Evolutionary conservation across 1,140 invertebrate genomes (phyloP).

Genomic region (Drosophila asahinai): DNA sequence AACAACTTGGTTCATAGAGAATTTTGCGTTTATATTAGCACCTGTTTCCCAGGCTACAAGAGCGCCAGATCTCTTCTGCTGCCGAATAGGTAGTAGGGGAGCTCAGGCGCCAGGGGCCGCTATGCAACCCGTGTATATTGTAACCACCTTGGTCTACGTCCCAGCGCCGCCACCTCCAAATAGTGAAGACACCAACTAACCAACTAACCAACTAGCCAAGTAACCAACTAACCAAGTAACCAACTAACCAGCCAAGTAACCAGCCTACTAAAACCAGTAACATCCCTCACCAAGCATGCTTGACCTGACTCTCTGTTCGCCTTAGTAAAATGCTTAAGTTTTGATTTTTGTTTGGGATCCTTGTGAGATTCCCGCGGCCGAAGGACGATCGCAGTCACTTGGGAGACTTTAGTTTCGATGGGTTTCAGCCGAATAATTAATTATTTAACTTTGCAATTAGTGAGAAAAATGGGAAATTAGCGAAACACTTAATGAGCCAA

Average conservation of each 20-base stretch:
- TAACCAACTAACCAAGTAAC: conserved; percentile 24
- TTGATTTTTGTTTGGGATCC: conserved; percentile 37
- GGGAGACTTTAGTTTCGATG: no score
- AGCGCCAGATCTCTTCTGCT: conserved; percentile 48
- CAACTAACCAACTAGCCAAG: conserved; percentile 11
- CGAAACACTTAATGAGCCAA: conserved; percentile 69
- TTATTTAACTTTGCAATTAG: conserved; percentile 34
- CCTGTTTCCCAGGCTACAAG: conserved; percentile 66
- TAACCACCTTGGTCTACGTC: conserved; percentile 60
- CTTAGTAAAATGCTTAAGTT: conserved; percentile 48
- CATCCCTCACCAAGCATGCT: conserved; percentile 46
- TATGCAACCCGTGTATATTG: conserved; percentile 46
- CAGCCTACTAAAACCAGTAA: conserved; percentile 24
- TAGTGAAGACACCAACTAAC: conserved; percentile 41
- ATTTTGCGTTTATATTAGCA: conserved; percentile 82
- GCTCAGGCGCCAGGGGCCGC: conserved; percentile 25
- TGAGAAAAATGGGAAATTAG: conserved; percentile 37
- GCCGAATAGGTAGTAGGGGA: conserved; percentile 15
- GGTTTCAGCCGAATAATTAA: conserved; percentile 58
- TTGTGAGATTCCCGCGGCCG: conserved; percentile 33
- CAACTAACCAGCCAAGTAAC: conserved; percentile 17
- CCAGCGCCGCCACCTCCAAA: conserved; percentile 65
- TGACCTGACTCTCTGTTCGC: conserved; percentile 38
- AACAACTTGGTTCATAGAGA: conserved; percentile 80
- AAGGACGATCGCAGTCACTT: conserved; percentile 66